A percentile compares a stretch with the other conserved stretches of the same genome.
Conservation (phyloP, 2,797 vertebrate species). For the Acomys russatus region DNA sequence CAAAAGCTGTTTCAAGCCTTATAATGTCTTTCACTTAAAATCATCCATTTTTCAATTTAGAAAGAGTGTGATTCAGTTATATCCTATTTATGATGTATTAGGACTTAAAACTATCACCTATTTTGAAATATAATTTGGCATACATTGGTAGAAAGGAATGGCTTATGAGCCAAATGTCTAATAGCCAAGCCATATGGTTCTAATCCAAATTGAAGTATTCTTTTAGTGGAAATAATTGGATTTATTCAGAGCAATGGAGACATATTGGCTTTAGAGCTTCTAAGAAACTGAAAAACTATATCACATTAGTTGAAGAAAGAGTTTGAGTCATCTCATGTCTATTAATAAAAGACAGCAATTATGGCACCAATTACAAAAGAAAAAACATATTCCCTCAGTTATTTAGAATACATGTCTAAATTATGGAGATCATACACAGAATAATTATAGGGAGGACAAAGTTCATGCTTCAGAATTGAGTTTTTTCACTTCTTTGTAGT, state of each 20-base stretch:
- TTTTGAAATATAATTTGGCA: conserved; percentile 80
- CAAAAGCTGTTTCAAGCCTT: conserved; percentile 67
- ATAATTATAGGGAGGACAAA: conserved; percentile 22
- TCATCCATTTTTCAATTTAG: conserved; percentile 75
- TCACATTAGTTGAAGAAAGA: conserved; percentile 54
- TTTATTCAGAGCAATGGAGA: conserved; percentile 74
- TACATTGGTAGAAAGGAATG: conserved; percentile 66
- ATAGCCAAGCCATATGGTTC: conserved; percentile 76
- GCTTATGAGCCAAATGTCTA: conserved; percentile 76
- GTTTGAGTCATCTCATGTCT: conserved; percentile 34
- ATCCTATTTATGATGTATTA: conserved; percentile 73
- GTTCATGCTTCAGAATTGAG: not conserved
- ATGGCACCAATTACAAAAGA: conserved; percentile 15
- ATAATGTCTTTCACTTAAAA: conserved; percentile 78
- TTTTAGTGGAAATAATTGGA: conserved; percentile 77
- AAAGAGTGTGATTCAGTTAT: conserved; percentile 71
- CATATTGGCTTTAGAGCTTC: conserved; percentile 61
- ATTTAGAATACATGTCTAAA: not conserved
- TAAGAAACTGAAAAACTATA: conserved; percentile 58
- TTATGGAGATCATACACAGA: not conserved
- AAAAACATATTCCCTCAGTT: not conserved
- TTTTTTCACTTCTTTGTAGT: not conserved
- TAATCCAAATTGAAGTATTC: conserved; percentile 75
- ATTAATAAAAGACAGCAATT: conserved; percentile 38
- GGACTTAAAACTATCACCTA: conserved; percentile 79